Conservation (phyloP, 92 coral and sea anemone genomes). For the Micromussa lordhowensis region DNA sequence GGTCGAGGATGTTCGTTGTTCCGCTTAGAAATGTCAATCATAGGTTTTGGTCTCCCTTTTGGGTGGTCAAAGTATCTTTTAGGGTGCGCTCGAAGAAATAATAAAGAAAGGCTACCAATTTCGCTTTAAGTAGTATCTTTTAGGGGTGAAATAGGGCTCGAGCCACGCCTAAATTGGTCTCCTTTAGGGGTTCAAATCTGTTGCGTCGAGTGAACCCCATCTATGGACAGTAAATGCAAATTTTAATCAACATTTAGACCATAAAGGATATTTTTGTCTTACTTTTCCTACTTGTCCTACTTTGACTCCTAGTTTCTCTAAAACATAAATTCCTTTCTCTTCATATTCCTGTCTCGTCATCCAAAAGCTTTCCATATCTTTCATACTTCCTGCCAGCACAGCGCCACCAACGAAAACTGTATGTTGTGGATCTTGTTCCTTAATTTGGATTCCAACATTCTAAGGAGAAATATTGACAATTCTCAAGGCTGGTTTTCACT, state of each 20-base stretch:
- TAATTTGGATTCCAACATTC: constrained; percentile 96
- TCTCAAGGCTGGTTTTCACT: too few species aligned
- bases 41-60: too few species aligned
- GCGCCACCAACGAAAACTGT: constrained; percentile 97
- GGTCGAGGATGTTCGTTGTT: too few species aligned
- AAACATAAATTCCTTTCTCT: constrained; percentile 90
- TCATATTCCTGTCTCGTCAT: constrained; percentile 90
- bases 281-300: constrained; percentile 33
- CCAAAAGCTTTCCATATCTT: constrained; percentile 96
- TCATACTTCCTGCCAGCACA: constrained; percentile 94
- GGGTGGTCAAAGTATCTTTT: too few species aligned
- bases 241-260: not conserved
- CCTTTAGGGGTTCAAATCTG: too few species aligned
- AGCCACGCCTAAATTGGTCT: too few species aligned
- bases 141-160: too few species aligned
- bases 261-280: not conserved
- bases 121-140: too few species aligned
- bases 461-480: constrained; percentile 19
- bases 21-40: too few species aligned
- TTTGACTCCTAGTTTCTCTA: constrained; percentile 92
- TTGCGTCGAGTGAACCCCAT: not conserved
- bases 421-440: constrained; percentile 94
- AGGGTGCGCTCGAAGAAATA: too few species aligned
- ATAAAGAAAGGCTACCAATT: too few species aligned
- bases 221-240: not conserved